Conservation (phyloP, 2,888 invertebrate genomes). For the Oxyscelio sp. region DNA sequence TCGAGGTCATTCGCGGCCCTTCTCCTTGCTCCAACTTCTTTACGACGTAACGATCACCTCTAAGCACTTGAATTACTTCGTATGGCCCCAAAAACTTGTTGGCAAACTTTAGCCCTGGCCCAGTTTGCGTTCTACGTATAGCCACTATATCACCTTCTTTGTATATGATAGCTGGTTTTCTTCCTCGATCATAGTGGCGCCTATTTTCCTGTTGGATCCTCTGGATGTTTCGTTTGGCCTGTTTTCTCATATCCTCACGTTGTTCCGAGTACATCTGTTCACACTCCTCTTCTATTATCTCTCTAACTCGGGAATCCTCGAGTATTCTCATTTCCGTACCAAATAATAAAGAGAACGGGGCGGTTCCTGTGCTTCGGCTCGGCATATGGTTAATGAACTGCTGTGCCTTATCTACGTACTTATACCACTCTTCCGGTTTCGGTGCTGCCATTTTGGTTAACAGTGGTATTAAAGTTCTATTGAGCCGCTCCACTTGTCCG, state of each 20-base stretch:
- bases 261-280: no score
- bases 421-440: background rate
- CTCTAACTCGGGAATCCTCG: background rate
- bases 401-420: background rate
- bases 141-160: background rate
- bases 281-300: no score
- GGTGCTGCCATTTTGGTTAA: background rate
- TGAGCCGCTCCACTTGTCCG: background rate
- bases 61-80: background rate
- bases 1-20: background rate
- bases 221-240: no score
- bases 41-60: background rate
- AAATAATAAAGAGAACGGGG: conserved; percentile 9
- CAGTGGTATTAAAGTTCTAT: background rate
- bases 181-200: no score
- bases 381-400: conserved; percentile 2
- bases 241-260: no score
- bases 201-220: no score
- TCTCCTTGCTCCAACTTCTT: background rate
- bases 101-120: background rate
- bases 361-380: background rate
- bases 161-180: background rate
- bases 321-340: background rate
- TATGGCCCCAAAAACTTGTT: background rate
- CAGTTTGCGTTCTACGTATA: background rate